A percentile compares a stretch with the other conserved stretches of the same genome.
These are phyloP conservation scores for Basileuterus tristriatus DNA, from an alignment of 2,797 vertebrate species.

Conservation along the genomic window DNA sequence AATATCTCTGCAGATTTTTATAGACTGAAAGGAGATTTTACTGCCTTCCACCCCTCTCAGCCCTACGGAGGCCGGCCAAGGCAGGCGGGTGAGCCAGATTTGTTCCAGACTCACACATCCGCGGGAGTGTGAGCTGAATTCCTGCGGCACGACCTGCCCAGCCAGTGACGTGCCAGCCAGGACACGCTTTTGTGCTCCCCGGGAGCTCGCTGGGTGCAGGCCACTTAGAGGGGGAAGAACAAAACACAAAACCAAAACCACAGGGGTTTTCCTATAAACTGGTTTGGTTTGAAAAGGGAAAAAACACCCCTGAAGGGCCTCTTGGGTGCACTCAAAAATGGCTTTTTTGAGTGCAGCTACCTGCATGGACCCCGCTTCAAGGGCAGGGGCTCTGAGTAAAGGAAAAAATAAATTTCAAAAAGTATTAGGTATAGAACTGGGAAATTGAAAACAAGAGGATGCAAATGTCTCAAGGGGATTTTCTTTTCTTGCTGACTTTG, in stretches of 20 bases:
- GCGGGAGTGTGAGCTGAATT: slow-evolving; percentile 10
- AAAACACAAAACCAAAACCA: not conserved
- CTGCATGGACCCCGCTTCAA: rapidly evolving
- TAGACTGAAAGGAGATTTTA: slow-evolving; percentile 69
- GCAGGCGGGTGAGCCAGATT: slow-evolving; percentile 36
- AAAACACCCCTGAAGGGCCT: not conserved
- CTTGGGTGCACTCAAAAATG: not conserved
- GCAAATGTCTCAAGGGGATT: not conserved
- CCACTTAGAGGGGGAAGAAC: not conserved
- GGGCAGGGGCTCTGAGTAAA: not conserved
- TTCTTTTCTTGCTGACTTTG: not conserved
- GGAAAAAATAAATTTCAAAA: not conserved
- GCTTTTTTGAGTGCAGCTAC: not conserved
- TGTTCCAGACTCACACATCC: slow-evolving; percentile 37
- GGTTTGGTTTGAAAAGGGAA: not conserved
- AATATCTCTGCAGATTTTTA: slow-evolving; percentile 71
- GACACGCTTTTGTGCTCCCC: not conserved
- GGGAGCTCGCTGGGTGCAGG: not conserved
- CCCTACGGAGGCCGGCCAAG: slow-evolving; percentile 23
- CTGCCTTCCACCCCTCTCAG: slow-evolving; percentile 54
- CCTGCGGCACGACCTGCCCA: not conserved
- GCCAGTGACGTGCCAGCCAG: not conserved
- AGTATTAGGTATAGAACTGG: not conserved
- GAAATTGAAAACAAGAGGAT: not conserved
- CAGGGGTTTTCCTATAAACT: not conserved